Base-by-base conservation (phyloP, 1,140 invertebrate species). In the Megathymus violae region DNA sequence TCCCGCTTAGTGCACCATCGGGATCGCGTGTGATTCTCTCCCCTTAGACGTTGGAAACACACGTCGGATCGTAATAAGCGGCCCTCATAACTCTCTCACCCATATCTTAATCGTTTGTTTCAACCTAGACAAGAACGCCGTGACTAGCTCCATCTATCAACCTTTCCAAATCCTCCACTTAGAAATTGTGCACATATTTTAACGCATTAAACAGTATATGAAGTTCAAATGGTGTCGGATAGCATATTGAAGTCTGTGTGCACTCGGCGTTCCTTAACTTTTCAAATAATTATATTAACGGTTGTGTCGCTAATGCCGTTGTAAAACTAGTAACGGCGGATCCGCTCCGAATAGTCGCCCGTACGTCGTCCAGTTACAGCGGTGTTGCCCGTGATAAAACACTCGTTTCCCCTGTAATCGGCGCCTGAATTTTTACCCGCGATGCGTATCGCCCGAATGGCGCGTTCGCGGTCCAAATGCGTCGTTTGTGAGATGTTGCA, bases 381-480 rank as follows among this genome's bases (percentile, higher is more conserved):
- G 48, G 56, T 60, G 65, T 58, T 59, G 67, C 17, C 62, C 16
- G 73, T 71, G 77, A 84, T 85, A 86, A 87, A 87, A 83, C 82
- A 78, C 51, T 75, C 76, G 75, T 86, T 81, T 76, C 75, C 75
- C 46, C 63, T 69, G 84, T 87, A 85, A 86, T 84, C 78, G 76
- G 31, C 62, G 69, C 25, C 69, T 73, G 74, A 82, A 81, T 86
- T 83, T 83, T 83, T 77, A 81, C 61, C 62, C 54, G 64, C 75
- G 80, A 86, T 84, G 51, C 64, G 71, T 82, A 83, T 80, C 82
- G 67, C 59, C 44, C 31, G 54, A 69, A 71, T 63, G 69, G 61
- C 69, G 51, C 68, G 38, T 65, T 67, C 66, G 59, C 34, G 64
- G 59, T 64, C 59, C 61, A 56, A 69, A 71, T 63, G 62, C 56